A percentile compares a stretch with the other conserved stretches of the same genome.
phyloP scores from a whole-genome alignment of 1,140 invertebrate species.

The Hylaeus anthracinus region DNA sequence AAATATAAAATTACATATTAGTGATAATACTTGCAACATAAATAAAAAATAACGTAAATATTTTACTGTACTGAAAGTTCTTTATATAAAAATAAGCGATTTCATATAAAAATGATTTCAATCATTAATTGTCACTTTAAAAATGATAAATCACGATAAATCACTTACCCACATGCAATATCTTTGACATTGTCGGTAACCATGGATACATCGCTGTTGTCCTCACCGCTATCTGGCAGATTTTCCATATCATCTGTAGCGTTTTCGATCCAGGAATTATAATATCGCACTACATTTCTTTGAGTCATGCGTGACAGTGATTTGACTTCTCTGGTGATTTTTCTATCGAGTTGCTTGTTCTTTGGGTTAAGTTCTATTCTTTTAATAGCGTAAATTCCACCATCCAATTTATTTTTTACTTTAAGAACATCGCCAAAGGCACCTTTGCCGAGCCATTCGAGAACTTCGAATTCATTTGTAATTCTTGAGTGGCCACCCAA shows the following conservation, averaged over 20 bases:
- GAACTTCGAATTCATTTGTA: conserved; percentile 92
- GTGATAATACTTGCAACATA: too few relatives aligned
- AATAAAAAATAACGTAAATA: too few relatives aligned
- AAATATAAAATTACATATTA: conserved; percentile 10
- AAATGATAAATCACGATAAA: conserved; percentile 18
- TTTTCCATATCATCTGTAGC: conserved; percentile 83
- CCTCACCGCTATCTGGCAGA: conserved; percentile 81
- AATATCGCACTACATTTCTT: conserved; percentile 99
- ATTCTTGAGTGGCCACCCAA: conserved; percentile 85
- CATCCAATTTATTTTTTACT: conserved; percentile 96
- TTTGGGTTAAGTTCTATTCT: conserved; percentile 94
- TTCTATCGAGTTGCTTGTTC: conserved; percentile 92
- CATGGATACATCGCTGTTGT: conserved; percentile 78
- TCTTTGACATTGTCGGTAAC: conserved; percentile 81
- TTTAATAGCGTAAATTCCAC: conserved; percentile 97
- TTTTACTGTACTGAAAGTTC: too few relatives aligned
- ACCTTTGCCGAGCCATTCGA: conserved; percentile 93
- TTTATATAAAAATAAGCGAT: too few relatives aligned
- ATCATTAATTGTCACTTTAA: conserved; percentile 16
- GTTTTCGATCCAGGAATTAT: conserved; percentile 98
- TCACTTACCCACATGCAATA: conserved; percentile 74
- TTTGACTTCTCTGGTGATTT: conserved; percentile 97
- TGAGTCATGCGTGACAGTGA: conserved; percentile 96
- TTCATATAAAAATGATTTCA: not conserved
- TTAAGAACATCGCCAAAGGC: conserved; percentile 98